Base-by-base conservation (phyloP, 2,888 invertebrate species). In the Andrena flavipes region DNA sequence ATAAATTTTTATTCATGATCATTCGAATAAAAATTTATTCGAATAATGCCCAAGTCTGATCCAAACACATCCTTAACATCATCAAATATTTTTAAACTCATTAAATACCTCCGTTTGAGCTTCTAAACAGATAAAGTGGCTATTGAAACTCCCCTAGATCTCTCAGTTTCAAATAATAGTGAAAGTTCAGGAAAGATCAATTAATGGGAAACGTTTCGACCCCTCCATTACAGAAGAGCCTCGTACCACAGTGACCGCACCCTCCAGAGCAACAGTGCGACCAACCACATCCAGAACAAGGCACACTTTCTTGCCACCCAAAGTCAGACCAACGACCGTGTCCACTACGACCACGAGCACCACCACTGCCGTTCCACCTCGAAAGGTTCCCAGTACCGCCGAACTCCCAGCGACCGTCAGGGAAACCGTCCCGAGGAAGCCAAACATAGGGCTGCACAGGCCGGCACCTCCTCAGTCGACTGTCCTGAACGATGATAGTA, bases 171-270 rank as follows among this genome's bases (percentile, higher is more conserved):
- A 42, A 42, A 42, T 16, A 42, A 42, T 4, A 42, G 16, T 4
- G 16, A 42, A 42, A 5, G 16, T 1, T 42, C 42, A 42, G 42
- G 13, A 3, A 42, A 42, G 42, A 4, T 0, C 42, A 42, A 42
- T 13, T 13, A 42, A 42, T 56, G 8, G 5, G 23, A n/a, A 30
- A 59, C 51, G 49, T 2, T 68, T n/a, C 42, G 23, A 59, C 65
- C 13, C 1, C 4, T 33, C 6, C 26, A 13, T 84, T 87, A 48
- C 94, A 85, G 95, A 96, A 89, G 96, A 96, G 88, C 92, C 93
- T 10, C 93, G 94, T 0, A 91, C 94, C 0, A 94, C 95, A 0
- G 86, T 91, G 0, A 88, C 92, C 0, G 88, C 92, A 23, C 80
- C 92, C 20, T 67, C 91, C 2, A 88, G 91, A 74, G 73, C 80